A percentile compares a stretch with the other conserved stretches of the same genome.
Evolutionary conservation across 2,113 vertebrate genomes (phyloP).

Genomic region (human (Homo sapiens)): DNA sequence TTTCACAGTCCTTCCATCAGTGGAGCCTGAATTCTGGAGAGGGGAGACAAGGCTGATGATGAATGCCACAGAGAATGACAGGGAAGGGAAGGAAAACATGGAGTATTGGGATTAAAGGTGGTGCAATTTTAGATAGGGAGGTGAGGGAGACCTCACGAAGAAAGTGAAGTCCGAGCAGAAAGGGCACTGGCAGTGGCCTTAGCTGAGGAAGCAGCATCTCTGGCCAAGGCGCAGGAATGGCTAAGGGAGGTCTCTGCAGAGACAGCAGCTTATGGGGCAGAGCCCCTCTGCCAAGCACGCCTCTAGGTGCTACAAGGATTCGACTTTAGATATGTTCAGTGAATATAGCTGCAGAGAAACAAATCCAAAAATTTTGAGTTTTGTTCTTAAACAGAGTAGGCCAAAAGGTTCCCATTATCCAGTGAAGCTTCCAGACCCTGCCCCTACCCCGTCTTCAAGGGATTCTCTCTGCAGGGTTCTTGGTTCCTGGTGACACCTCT

Average conservation of each 20-base stretch:
- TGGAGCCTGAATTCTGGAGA: neutral
- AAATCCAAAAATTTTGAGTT: neutral
- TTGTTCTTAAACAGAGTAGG: neutral
- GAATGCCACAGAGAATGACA: accelerated
- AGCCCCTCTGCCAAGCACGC: neutral
- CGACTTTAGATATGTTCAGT: neutral
- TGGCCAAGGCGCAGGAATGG: neutral
- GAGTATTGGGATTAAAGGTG: neutral
- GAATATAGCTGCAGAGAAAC: neutral
- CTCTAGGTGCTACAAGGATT: neutral
- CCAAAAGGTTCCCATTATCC: neutral
- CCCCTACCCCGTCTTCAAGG: accelerated
- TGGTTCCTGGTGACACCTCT: neutral
- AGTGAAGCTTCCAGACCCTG: neutral
- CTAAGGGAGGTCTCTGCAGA: neutral
- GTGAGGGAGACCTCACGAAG: neutral
- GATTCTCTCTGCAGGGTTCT: neutral
- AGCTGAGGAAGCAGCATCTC: neutral
- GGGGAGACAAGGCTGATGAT: neutral
- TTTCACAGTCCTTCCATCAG: neutral
- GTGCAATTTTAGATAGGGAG: neutral
- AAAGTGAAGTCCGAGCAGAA: neutral
- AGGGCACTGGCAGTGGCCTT: neutral
- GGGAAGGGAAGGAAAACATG: neutral
- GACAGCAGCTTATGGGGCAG: no score